Conservation (phyloP, 2,797 vertebrate species). For the Sus cebifrons region DNA sequence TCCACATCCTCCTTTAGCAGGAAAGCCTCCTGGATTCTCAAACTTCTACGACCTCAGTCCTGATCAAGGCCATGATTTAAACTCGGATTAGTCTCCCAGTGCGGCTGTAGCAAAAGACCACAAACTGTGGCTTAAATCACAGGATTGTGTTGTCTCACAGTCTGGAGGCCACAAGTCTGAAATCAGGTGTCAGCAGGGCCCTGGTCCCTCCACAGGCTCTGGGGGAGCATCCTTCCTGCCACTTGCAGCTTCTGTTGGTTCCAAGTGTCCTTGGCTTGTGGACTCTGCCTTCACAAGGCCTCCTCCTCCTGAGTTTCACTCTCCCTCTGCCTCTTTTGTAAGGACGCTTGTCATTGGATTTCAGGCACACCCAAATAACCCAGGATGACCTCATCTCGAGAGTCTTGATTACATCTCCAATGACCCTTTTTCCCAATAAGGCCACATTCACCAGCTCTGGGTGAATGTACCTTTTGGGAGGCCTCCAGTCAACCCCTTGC, state of each 20-base stretch:
- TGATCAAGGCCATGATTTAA: neutral
- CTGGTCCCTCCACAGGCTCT: neutral
- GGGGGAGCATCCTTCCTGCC: neutral
- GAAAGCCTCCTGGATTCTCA: neutral
- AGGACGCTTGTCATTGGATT: neutral
- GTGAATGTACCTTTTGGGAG: neutral
- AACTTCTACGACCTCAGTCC: neutral
- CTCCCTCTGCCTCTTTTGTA: neutral
- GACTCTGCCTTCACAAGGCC: neutral
- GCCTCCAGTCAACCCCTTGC: neutral
- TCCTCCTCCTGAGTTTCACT: neutral
- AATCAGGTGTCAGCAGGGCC: neutral
- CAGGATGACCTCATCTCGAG: neutral
- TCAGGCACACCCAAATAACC: neutral
- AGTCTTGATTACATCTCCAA: neutral
- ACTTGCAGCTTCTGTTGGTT: neutral
- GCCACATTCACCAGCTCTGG: neutral
- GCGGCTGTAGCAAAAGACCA: neutral
- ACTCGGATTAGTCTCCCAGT: neutral
- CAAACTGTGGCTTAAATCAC: neutral
- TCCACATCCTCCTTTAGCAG: neutral
- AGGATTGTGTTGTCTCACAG: neutral
- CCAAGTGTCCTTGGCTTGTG: neutral
- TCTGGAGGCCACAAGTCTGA: neutral
- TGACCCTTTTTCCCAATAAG: neutral